Percentiles rank a stretch among this genome's conserved stretches.
These are phyloP conservation scores for Pangasius djambal DNA, from an alignment of 2,797 vertebrate genomes.

Conservation along the genomic window DNA sequence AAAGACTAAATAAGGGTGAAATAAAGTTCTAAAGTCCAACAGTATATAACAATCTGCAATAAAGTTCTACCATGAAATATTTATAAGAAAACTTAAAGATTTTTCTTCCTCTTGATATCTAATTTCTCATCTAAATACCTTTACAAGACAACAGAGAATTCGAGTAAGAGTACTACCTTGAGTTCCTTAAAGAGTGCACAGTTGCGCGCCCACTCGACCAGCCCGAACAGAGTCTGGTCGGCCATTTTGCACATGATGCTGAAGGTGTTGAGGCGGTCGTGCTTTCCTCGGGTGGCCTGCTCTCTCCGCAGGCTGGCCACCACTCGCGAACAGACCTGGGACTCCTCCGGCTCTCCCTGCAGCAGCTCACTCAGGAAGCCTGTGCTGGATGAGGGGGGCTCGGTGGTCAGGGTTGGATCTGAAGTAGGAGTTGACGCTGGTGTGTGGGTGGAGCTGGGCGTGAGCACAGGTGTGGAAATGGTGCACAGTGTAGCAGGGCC, in stretches of 20 bases:
- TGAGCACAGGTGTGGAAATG: conserved; percentile 53
- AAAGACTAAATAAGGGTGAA: background rate
- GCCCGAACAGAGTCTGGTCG: conserved; percentile 80
- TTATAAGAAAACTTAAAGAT: background rate
- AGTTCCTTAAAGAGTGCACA: conserved; percentile 79
- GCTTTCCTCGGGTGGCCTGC: conserved; percentile 78
- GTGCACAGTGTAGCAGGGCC: conserved; percentile 37
- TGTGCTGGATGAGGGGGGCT: conserved; percentile 7
- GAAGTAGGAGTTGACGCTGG: conserved; percentile 47
- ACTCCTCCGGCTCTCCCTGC: conserved; percentile 77
- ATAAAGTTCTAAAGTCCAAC: background rate
- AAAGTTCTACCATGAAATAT: background rate
- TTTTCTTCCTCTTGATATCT: background rate
- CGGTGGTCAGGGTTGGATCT: conserved; percentile 19
- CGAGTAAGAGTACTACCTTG: conserved; percentile 66
- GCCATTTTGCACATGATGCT: conserved; percentile 86
- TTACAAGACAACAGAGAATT: background rate
- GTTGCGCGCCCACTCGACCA: conserved; percentile 83
- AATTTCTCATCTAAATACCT: background rate
- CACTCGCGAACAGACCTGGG: conserved; percentile 75
- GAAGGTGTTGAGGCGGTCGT: conserved; percentile 81
- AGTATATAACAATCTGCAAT: background rate
- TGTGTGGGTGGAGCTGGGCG: conserved; percentile 51
- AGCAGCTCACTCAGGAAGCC: conserved; percentile 72
- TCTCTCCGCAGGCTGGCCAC: conserved; percentile 77